Evolutionary conservation across 2,113 vertebrate genomes (phyloP).

Genomic region (Hemiscyllium ocellatum): DNA sequence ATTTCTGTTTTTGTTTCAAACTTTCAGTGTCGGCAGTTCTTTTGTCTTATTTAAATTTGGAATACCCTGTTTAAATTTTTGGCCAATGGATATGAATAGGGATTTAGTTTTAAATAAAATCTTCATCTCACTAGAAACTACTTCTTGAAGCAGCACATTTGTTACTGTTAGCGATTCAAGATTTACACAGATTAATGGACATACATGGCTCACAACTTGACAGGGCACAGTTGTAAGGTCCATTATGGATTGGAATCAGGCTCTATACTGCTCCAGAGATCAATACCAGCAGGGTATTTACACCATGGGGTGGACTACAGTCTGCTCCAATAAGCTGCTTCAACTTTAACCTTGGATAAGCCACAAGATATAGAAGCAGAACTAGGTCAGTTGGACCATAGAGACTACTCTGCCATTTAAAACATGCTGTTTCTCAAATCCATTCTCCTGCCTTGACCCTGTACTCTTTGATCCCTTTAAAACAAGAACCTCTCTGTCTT

Average conservation of each 20-base stretch:
- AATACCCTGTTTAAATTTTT: neutral
- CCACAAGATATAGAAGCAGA: neutral
- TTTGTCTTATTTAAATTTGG: neutral
- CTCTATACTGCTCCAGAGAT: neutral
- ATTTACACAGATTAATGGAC: neutral
- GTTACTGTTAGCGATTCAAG: neutral
- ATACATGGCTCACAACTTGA: neutral
- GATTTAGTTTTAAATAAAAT: neutral
- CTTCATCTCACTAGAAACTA: neutral
- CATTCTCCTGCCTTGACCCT: too few relatives aligned
- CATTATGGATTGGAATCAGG: neutral
- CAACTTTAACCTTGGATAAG: neutral
- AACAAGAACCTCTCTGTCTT: too few relatives aligned
- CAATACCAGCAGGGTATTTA: neutral
- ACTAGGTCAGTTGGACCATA: too few relatives aligned
- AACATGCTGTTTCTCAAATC: too few relatives aligned
- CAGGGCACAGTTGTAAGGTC: neutral
- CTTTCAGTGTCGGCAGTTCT: too few relatives aligned
- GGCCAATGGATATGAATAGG: neutral
- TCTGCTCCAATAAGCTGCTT: too few relatives aligned
- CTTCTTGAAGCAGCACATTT: neutral
- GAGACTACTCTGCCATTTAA: too few relatives aligned
- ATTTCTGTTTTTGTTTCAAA: too few relatives aligned
- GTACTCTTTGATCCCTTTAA: too few relatives aligned
- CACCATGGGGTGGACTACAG: neutral